Evolutionary conservation across 2,113 vertebrate species (phyloP).

Genomic region (Thamnaconus septentrionalis): DNA sequence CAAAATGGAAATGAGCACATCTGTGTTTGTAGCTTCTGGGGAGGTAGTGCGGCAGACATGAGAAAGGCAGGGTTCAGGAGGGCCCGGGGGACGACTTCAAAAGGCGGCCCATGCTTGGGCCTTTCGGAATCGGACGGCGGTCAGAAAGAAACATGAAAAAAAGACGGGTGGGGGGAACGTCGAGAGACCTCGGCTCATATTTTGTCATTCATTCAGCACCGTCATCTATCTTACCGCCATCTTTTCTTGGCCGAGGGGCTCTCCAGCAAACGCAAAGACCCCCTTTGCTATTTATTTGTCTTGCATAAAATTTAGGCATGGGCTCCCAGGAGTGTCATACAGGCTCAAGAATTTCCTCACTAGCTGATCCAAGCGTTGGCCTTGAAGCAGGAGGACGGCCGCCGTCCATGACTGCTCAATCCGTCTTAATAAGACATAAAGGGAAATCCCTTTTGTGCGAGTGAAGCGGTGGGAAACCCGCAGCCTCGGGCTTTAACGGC

Average conservation of each 20-base stretch:
- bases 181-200: slow-evolving; percentile 41
- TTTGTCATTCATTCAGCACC: slow-evolving; percentile 37
- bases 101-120: slow-evolving; percentile 39
- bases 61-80: slow-evolving; percentile 36
- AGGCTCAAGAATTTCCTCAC: slow-evolving; percentile 33
- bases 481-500: background rate
- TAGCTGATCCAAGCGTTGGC: slow-evolving; percentile 38
- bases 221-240: slow-evolving; percentile 65
- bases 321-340: slow-evolving; percentile 51
- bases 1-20: slow-evolving; percentile 58
- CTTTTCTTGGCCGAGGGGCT: slow-evolving; percentile 51
- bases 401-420: no score
- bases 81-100: slow-evolving; percentile 47
- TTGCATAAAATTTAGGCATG: slow-evolving; percentile 7
- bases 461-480: no score
- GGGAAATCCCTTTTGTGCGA: slow-evolving; percentile 25
- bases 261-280: slow-evolving; percentile 27
- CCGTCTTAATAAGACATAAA: no score
- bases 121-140: slow-evolving; percentile 24
- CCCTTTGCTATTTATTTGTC: slow-evolving; percentile 1
- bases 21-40: slow-evolving; percentile 65
- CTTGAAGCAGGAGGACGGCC: slow-evolving; percentile 1
- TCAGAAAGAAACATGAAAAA: slow-evolving; percentile 29
- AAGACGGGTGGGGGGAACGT: slow-evolving; percentile 13
- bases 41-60: slow-evolving; percentile 32